These are phyloP conservation scores for Amphipoea lucens DNA, from an alignment of 2,888 invertebrate genomes.

Conservation along the genomic window DNA sequence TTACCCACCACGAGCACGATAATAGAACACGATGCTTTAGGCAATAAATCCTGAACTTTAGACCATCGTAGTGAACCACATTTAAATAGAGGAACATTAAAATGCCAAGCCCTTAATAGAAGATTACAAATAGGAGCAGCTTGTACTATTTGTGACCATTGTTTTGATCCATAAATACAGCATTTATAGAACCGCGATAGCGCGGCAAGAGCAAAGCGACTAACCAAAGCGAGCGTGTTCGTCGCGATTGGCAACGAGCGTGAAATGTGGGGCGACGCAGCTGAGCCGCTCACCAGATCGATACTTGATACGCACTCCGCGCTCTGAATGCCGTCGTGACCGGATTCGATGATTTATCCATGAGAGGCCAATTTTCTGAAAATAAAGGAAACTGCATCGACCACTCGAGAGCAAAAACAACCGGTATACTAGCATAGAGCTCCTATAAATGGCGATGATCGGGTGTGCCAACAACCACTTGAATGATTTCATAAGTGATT, in stretches of 20 bases:
- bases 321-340: slow-evolving; percentile 84
- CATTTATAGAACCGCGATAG: slow-evolving; percentile 62
- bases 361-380: slow-evolving; percentile 71
- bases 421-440: slow-evolving; percentile 59
- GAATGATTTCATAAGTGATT: slow-evolving; percentile 43
- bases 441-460: slow-evolving; percentile 66
- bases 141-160: slow-evolving; percentile 70
- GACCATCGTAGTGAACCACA: slow-evolving; percentile 45
- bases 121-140: slow-evolving; percentile 65
- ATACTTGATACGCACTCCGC: slow-evolving; percentile 87
- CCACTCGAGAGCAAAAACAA: slow-evolving; percentile 58
- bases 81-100: slow-evolving; percentile 65
- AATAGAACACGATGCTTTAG: slow-evolving; percentile 36
- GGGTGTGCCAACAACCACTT: slow-evolving; percentile 52
- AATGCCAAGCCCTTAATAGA: slow-evolving; percentile 69
- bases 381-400: slow-evolving; percentile 65
- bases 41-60: slow-evolving; percentile 52
- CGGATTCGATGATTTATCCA: slow-evolving; percentile 80
- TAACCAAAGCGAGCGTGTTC: slow-evolving; percentile 75
- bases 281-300: slow-evolving; percentile 86
- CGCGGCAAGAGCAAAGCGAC: slow-evolving; percentile 66
- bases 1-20: background rate
- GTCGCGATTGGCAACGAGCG: slow-evolving; percentile 81
- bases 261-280: slow-evolving; percentile 86
- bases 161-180: slow-evolving; percentile 75